Percentiles rank a stretch among this genome's conserved stretches.
phyloP scores from a whole-genome alignment of 2,888 invertebrate species.

The Cryptus armator region DNA sequence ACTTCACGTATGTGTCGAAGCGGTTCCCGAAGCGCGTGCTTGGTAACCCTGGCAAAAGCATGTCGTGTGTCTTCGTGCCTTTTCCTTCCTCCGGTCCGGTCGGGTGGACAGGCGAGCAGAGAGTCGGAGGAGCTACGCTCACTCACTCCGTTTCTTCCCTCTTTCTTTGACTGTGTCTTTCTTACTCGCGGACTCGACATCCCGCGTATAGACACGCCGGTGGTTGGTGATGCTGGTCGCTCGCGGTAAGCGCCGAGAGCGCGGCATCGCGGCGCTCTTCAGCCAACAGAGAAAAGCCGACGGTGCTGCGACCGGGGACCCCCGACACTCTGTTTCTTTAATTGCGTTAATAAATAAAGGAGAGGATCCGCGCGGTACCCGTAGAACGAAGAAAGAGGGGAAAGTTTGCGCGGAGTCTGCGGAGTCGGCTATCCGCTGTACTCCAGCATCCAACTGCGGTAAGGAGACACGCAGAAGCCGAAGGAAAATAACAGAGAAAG shows the following conservation, averaged over 20 bases:
- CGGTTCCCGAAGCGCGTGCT: conserved; percentile 31
- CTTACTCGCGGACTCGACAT: conserved; percentile 31
- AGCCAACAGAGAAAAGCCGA: conserved; percentile 81
- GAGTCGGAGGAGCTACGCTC: conserved; percentile 41
- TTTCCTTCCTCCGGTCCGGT: conserved; percentile 22
- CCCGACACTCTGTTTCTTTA: conserved; percentile 84
- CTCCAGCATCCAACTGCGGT: background rate
- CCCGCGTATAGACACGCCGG: conserved; percentile 23
- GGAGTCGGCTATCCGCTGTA: background rate
- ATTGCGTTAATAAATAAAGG: conserved; percentile 85
- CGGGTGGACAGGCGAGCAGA: conserved; percentile 3
- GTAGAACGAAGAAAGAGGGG: conserved; percentile 69
- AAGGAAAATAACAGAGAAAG: conserved; percentile 33
- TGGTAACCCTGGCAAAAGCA: conserved; percentile 23
- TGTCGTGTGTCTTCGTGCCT: conserved; percentile 49
- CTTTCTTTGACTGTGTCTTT: conserved; percentile 55
- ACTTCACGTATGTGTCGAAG: conserved; percentile 9
- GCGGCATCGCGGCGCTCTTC: conserved; percentile 60
- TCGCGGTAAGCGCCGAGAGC: conserved; percentile 26
- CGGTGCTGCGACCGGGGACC: conserved; percentile 74
- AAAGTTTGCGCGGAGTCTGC: conserved; percentile 31
- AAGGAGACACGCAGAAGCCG: background rate
- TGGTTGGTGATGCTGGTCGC: background rate
- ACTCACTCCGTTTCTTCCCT: conserved; percentile 53
- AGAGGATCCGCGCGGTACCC: conserved; percentile 75